Conservation (phyloP, 2,888 invertebrate species). For the Seira sanloemensis region DNA sequence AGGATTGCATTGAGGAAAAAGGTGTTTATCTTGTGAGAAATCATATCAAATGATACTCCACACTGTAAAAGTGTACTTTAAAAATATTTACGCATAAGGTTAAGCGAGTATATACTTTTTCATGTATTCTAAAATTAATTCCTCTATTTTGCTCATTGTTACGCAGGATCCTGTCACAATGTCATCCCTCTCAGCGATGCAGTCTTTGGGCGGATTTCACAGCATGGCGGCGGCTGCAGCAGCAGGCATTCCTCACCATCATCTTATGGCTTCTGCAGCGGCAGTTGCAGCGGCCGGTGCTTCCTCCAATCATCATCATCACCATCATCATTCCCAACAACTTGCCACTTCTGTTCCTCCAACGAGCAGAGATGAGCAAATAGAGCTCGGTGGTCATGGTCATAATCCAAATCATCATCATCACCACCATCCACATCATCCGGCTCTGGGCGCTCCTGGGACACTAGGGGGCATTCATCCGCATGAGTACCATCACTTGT, state of each 20-base stretch:
- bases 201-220: conserved; percentile 73
- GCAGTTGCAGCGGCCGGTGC: conserved; percentile 69
- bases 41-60: conserved; percentile 60
- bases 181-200: conserved; percentile 72
- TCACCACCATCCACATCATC: conserved; percentile 59
- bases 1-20: conserved; percentile 43
- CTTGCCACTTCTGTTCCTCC: conserved; percentile 31
- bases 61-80: not conserved
- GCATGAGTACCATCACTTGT: conserved; percentile 73
- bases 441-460: conserved; percentile 68
- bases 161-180: conserved; percentile 72
- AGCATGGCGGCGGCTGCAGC: conserved; percentile 72
- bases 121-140: conserved; percentile 3
- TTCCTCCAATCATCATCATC: conserved; percentile 50
- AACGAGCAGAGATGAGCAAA: conserved; percentile 68
- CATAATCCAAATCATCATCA: conserved; percentile 61
- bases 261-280: conserved; percentile 72
- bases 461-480: conserved; percentile 71
- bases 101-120: conserved; percentile 16
- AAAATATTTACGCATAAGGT: not conserved
- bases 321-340: conserved; percentile 24
- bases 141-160: conserved; percentile 33
- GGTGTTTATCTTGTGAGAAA: conserved; percentile 65
- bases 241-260: conserved; percentile 73
- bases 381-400: conserved; percentile 71